Evolutionary conservation across 2,113 vertebrate species (phyloP), one percentile per base, ranked within the genome.

Genomic region (Egretta garzetta): DNA sequence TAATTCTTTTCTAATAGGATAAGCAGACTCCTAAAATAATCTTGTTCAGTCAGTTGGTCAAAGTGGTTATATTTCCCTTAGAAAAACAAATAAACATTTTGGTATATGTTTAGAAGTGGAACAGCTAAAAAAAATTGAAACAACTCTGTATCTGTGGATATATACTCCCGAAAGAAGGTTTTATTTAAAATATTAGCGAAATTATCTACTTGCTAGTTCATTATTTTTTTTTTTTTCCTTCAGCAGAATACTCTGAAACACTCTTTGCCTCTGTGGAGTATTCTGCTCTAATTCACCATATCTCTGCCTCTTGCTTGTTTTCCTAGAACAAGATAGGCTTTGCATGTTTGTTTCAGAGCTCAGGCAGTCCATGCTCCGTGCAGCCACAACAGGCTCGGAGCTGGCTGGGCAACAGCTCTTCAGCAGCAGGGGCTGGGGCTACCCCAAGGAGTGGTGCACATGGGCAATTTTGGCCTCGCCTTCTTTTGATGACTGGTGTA

Each of bases 331-430:
- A 15, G 71, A 5, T 13, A 6, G 16, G 17, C 4, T 27, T 62
- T 26, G 39, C 19, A 3, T 10, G 0, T 43, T 6, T 7, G 12
- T n/a, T 24, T 58, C 8, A 7, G 62, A 17, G 58, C 21, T 5
- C 12, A 33, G 60, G 23, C 63, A 24, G 15, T 2, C 18, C 10
- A 39, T 1, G 59, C n/a, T 2, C 18, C 10, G 39, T 1, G 59
- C n/a, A 23, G 39, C 8, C 0, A 0, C 27, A 39, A 3, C 9
- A 20, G 67, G 68, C 30, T 53, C 3, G 0, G 37, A 43, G 19
- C 43, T 50, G 56, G 4, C 52, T 32, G 28, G 28, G 32, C 10
- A 35, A 13, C 24, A 3, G 5, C 4, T 53, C 22, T 58, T 37
- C 28, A 13, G 53, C 26, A 16, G 0, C n/a, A 12, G 24, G 23